Percentiles rank a stretch among this genome's conserved stretches.
These are phyloP conservation scores for Acrocyrtus sp. DNA, from an alignment of 2,888 invertebrate genomes.

Conservation along the genomic window DNA sequence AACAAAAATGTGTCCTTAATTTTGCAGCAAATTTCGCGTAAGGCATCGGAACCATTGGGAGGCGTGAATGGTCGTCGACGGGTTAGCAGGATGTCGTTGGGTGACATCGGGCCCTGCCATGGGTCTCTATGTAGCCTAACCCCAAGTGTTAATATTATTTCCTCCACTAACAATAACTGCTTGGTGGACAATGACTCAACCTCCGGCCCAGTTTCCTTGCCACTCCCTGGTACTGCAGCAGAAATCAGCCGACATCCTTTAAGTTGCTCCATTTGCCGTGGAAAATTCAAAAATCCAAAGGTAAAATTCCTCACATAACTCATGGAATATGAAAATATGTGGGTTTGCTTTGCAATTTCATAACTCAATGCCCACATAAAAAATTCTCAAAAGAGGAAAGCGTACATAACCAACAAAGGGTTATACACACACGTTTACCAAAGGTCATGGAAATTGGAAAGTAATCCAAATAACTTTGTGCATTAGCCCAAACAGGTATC, in stretches of 20 bases:
- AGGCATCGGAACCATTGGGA: conserved; percentile 43
- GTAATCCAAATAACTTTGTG: no score
- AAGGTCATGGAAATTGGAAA: no score
- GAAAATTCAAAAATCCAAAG: conserved; percentile 61
- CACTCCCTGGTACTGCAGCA: conserved; percentile 36
- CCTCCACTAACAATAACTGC: conserved; percentile 43
- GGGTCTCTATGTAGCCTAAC: conserved; percentile 44
- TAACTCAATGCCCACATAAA: no score
- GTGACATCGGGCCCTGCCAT: conserved; percentile 48
- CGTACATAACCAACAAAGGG: no score
- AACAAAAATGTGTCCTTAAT: no score
- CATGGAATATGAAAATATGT: no score
- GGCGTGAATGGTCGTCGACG: conserved; percentile 51
- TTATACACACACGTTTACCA: no score
- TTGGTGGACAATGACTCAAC: conserved; percentile 33
- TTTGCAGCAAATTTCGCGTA: conserved; percentile 47
- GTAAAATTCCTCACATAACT: no score
- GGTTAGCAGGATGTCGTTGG: conserved; percentile 47
- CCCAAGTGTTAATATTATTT: conserved; percentile 42
- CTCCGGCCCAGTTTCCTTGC: conserved; percentile 44
- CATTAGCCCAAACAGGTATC: no score
- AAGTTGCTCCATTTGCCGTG: conserved; percentile 61
- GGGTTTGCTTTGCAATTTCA: no score
- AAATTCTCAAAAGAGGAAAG: no score
- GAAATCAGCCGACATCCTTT: conserved; percentile 55